Conservation (phyloP, 2,113 vertebrate genomes). For the Rhipidura dahli region DNA sequence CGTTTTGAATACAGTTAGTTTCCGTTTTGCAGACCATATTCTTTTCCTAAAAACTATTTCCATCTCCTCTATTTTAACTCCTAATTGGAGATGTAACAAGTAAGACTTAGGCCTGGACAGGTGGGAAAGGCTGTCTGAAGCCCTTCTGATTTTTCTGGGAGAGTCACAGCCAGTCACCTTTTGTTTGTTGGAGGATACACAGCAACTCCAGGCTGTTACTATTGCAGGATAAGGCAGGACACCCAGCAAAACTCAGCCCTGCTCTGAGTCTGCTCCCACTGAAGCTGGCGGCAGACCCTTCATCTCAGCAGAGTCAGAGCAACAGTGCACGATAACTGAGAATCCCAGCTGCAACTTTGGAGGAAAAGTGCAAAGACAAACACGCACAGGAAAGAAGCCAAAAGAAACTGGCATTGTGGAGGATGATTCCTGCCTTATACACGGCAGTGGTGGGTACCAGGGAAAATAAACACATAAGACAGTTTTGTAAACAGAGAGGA, state of each 20-base stretch:
- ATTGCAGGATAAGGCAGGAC: neutral
- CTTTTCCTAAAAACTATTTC: neutral
- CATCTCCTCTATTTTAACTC: neutral
- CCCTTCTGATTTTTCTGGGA: neutral
- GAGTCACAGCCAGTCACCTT: neutral
- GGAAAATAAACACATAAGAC: constrained; percentile 52
- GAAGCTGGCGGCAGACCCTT: neutral
- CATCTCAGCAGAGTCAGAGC: neutral
- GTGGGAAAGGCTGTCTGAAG: neutral
- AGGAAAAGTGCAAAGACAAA: constrained; percentile 53
- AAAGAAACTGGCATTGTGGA: constrained; percentile 50
- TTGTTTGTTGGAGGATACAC: neutral
- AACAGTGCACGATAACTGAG: neutral
- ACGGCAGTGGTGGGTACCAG: constrained; percentile 19
- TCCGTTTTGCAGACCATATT: neutral
- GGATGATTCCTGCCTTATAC: constrained; percentile 45
- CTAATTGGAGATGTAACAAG: neutral
- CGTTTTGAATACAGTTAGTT: neutral
- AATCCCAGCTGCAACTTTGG: neutral
- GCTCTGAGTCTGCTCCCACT: neutral
- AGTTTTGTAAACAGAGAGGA: constrained; percentile 31
- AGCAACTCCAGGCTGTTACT: neutral
- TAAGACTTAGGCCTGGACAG: neutral
- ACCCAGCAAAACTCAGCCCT: neutral
- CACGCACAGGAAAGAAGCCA: constrained; percentile 20